Conservation (phyloP, 2,113 vertebrate genomes). For the Trichomycterus rosablanca region DNA sequence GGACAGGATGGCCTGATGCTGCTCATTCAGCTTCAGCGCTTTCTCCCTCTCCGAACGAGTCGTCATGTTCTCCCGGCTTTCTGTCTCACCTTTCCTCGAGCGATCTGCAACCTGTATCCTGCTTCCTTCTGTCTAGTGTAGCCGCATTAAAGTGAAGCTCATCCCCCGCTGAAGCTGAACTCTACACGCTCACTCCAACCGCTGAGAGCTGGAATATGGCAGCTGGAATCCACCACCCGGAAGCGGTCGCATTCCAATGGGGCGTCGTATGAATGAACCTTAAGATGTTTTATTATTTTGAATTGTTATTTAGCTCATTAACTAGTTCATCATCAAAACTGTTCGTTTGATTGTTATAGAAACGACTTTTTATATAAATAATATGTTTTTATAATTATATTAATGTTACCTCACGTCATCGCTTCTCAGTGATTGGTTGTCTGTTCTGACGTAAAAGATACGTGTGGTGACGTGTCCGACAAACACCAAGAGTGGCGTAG, state of each 20-base stretch:
- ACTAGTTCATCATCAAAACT: not conserved
- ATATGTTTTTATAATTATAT: not conserved
- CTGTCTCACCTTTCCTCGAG: constrained; percentile 12
- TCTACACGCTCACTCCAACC: not conserved
- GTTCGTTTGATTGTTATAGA: not conserved
- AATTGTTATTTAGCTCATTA: not conserved
- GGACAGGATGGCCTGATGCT: constrained; percentile 89
- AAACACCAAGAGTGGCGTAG: no score
- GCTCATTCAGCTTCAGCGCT: constrained; percentile 92
- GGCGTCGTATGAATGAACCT: constrained; percentile 5
- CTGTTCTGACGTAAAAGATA: constrained; percentile 11
- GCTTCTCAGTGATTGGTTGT: not conserved
- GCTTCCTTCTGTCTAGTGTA: not conserved
- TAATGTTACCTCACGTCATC: not conserved
- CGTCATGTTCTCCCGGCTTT: constrained; percentile 68
- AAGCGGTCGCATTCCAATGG: constrained; percentile 35
- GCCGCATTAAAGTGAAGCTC: constrained; percentile 14
- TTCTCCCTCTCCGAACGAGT: constrained; percentile 91
- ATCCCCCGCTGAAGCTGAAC: constrained; percentile 32
- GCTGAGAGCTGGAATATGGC: constrained; percentile 45
- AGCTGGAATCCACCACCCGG: constrained; percentile 42
- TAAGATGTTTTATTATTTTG: not conserved
- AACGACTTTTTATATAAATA: not conserved
- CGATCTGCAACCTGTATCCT: constrained; percentile 25
- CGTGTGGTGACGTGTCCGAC: no score